phyloP scores from a whole-genome alignment of 2,113 vertebrate species.

The Empidonax alnorum region DNA sequence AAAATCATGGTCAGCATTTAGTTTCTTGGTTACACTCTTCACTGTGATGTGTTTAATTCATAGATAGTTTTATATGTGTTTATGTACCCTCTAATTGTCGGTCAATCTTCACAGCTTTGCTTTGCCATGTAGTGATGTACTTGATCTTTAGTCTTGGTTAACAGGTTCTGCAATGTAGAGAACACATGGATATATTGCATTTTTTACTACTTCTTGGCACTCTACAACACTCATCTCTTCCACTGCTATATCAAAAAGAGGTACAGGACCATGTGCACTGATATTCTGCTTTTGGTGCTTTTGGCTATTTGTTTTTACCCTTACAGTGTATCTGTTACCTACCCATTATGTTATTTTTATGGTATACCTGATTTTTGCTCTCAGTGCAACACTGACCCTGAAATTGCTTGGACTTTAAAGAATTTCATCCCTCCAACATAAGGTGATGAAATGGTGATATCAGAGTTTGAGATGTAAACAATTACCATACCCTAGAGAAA shows the following conservation, averaged over 20 bases:
- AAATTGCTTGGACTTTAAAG: not conserved
- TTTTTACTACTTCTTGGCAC: not conserved
- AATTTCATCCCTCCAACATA: not conserved
- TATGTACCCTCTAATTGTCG: not conserved
- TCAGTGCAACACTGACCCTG: not conserved
- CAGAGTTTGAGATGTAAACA: not conserved
- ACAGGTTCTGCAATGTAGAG: not conserved
- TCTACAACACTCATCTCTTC: not conserved
- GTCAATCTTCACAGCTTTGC: not conserved
- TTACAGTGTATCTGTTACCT: not conserved
- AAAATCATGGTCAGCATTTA: not conserved
- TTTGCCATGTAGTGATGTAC: not conserved
- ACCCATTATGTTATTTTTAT: not conserved
- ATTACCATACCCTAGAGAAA: not conserved
- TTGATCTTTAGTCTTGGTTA: not conserved
- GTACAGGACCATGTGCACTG: not conserved
- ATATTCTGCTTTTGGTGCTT: not conserved
- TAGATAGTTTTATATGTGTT: not conserved
- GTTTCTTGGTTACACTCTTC: not conserved
- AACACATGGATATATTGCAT: accelerated
- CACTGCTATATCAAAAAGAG: not conserved
- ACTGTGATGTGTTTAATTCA: not conserved
- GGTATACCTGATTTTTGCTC: not conserved
- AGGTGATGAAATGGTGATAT: not conserved
- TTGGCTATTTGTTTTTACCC: not conserved